phyloP scores from a whole-genome alignment of 2,113 vertebrate species.

The Sphyrna mokarran region DNA sequence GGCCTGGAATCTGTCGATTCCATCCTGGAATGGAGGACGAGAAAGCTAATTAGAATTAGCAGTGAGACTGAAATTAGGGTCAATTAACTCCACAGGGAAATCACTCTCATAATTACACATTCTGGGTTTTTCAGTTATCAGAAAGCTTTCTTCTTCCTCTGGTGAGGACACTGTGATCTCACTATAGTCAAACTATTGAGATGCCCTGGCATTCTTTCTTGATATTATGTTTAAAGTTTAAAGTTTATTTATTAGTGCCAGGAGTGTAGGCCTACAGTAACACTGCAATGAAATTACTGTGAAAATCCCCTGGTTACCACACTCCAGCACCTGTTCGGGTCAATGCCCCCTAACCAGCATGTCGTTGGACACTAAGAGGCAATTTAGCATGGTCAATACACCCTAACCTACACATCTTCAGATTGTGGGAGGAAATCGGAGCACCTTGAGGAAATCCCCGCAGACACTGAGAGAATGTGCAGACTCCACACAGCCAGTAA shows the following conservation, averaged over 20 bases:
- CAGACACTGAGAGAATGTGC: too few species aligned
- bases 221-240: neutral
- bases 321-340: too few species aligned
- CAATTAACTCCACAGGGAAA: conserved; percentile 18
- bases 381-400: too few species aligned
- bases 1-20: neutral
- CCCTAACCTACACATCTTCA: too few species aligned
- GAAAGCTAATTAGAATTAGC: conserved; percentile 22
- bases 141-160: neutral
- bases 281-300: too few species aligned
- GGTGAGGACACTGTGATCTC: neutral
- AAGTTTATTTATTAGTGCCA: neutral
- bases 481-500: too few species aligned
- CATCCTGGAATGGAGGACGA: neutral
- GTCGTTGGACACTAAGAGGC: too few species aligned
- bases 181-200: neutral
- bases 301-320: too few species aligned
- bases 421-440: too few species aligned
- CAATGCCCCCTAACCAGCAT: too few species aligned
- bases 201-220: neutral
- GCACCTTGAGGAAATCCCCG: too few species aligned
- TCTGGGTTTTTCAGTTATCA: neutral
- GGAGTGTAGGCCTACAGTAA: too few species aligned
- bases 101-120: conserved; percentile 23
- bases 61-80: conserved; percentile 1